These are phyloP conservation scores for Grammomys surdaster DNA, from an alignment of 2,113 vertebrate genomes.

Conservation along the genomic window DNA sequence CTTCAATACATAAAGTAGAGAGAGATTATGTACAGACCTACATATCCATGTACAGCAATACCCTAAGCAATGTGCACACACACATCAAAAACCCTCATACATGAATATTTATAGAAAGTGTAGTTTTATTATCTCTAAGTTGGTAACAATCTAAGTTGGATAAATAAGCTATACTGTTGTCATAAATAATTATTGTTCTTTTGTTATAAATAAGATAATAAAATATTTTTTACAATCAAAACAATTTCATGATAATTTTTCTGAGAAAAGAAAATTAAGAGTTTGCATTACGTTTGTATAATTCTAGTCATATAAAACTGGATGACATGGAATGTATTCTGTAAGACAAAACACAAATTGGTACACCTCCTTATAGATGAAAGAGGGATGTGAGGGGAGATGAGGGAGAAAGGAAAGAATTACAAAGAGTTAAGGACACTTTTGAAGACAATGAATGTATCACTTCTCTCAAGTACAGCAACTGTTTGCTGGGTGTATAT, in stretches of 20 bases:
- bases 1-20: neutral
- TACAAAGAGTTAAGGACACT: neutral
- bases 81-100: neutral
- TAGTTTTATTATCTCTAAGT: neutral
- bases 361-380: neutral
- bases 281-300: neutral
- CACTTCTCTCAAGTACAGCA: neutral
- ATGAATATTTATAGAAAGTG: neutral
- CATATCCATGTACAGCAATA: neutral
- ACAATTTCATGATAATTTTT: neutral
- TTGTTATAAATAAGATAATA: neutral
- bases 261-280: conserved; percentile 22
- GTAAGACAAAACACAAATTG: neutral
- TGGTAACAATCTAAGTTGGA: neutral
- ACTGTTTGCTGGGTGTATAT: neutral
- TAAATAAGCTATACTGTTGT: neutral
- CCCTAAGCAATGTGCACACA: neutral
- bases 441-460: neutral
- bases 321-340: conserved; percentile 3
- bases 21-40: neutral
- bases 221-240: neutral
- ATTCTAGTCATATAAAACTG: neutral
- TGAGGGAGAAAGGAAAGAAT: neutral
- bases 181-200: neutral
- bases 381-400: rapidly evolving